Base-by-base conservation (phyloP, 2,888 invertebrate species). In the Listrodromus nycthemerus region DNA sequence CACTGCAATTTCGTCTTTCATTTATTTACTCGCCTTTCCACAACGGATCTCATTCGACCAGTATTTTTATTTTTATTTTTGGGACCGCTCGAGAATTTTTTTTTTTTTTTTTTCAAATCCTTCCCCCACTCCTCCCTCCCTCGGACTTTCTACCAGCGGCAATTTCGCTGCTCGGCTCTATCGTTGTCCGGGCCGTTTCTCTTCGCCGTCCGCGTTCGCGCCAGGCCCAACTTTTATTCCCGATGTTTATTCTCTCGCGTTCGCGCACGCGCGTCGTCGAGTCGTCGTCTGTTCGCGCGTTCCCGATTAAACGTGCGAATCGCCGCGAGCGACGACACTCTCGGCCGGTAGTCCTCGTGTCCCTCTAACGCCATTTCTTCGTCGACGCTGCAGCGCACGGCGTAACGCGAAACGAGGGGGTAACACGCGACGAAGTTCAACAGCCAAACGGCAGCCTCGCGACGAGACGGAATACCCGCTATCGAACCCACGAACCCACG, bases 351-450 rank as follows among this genome's bases (percentile, higher is more conserved):
- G 69, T 55, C 48, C 70, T 50, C 37, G 63, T 16, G n/a, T 41
- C 69, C 2, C 69, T 77, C 83, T 80, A 80, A 80, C 77, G 80
- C 77, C 80, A 78, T 84, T n/a, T n/a, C n/a, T n/a, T 84, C 77
- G 80, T 84, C 77, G 80, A 80, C 77, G 80, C 67, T 80, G 80
- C 73, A 80, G 55, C 77, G 83, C 58, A 73, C 52, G 1, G 55
- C 69, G 80, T 84, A 78, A 84, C 83, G 83, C 80, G 83, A 55
- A 77, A 74, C 77, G 77, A 83, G 83, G 80, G 73, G 80, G 24
- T 24, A 55, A 10, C 55, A 80, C 80, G 80, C 74, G 83, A 78
- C 83, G 70, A 80, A 84, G 83, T 80, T 84, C n/a, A 84, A 84
- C 80, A 80, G 83, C 80, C 69, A 69, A 78, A 80, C 69, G 70